These are phyloP conservation scores for Smutsia temminckii DNA, from an alignment of 2,797 vertebrate genomes.

Conservation along the genomic window DNA sequence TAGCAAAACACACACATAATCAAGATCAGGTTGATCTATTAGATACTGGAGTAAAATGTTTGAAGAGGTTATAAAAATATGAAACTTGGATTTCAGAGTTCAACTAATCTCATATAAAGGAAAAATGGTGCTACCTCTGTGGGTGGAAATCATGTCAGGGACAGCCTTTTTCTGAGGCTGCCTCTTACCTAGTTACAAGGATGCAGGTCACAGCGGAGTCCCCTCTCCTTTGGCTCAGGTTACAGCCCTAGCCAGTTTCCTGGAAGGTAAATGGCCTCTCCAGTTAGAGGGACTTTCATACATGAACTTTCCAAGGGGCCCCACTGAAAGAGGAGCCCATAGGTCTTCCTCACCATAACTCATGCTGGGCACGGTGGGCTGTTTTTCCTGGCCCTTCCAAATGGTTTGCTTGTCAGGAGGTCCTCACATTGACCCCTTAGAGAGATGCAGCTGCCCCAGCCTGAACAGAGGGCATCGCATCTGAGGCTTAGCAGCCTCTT, in stretches of 20 bases:
- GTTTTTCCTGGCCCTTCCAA: background rate
- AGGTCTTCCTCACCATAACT: background rate
- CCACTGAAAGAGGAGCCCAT: background rate
- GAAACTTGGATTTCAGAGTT: constrained; percentile 1
- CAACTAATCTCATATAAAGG: background rate
- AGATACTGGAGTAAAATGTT: constrained; percentile 12
- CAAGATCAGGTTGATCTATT: background rate
- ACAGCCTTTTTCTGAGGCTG: background rate
- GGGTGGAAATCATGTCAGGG: background rate
- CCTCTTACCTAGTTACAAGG: background rate
- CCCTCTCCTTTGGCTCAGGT: background rate
- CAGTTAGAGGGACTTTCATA: background rate
- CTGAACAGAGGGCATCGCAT: background rate
- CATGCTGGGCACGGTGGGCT: background rate
- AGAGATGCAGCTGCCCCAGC: background rate
- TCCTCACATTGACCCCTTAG: background rate
- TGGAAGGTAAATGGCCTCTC: background rate
- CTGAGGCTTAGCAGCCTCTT: background rate
- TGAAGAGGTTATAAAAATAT: constrained; percentile 5
- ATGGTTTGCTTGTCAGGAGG: no score
- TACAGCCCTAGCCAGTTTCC: background rate
- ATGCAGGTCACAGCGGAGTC: background rate
- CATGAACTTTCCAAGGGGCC: background rate
- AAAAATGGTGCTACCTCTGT: background rate
- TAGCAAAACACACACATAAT: background rate